Conservation (phyloP, 2,888 invertebrate genomes). For the Pimpla rufipes region DNA sequence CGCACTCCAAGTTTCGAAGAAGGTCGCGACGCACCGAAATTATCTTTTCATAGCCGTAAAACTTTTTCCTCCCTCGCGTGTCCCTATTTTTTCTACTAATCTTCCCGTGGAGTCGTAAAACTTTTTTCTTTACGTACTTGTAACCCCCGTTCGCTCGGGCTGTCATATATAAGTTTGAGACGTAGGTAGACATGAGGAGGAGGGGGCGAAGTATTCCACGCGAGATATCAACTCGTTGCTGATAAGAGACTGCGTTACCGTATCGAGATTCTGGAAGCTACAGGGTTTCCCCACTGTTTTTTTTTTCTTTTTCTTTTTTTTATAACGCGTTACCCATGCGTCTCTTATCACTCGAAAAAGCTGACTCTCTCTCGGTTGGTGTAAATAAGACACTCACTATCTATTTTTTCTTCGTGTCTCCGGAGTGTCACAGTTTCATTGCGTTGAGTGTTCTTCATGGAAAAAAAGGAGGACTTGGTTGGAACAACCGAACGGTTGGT, state of each 20-base stretch:
- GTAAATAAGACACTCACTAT: constrained; percentile 37
- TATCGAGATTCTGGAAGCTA: constrained; percentile 61
- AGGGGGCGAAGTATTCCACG: constrained; percentile 29
- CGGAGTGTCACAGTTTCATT: constrained; percentile 7
- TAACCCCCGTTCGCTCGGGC: neutral
- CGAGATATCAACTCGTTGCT: constrained; percentile 58
- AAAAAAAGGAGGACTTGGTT: too few species aligned
- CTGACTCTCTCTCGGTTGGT: neutral
- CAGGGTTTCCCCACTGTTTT: neutral
- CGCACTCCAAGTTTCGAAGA: too few species aligned
- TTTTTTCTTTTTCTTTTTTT: constrained; percentile 29
- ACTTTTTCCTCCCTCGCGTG: neutral
- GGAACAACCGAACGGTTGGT: too few species aligned
- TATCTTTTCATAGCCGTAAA: too few species aligned
- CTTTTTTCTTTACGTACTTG: too few species aligned
- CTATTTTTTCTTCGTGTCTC: neutral
- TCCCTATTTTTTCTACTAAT: too few species aligned
- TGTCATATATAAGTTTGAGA: neutral
- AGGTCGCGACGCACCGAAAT: too few species aligned
- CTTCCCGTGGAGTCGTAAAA: neutral
- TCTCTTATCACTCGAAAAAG: constrained; percentile 44
- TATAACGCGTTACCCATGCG: constrained; percentile 22
- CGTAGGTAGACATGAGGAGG: constrained; percentile 5
- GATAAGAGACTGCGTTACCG: constrained; percentile 53
- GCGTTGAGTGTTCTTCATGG: neutral